These are phyloP conservation scores for Eretmochelys imbricata DNA, from an alignment of 2,113 vertebrate species.

Conservation along the genomic window DNA sequence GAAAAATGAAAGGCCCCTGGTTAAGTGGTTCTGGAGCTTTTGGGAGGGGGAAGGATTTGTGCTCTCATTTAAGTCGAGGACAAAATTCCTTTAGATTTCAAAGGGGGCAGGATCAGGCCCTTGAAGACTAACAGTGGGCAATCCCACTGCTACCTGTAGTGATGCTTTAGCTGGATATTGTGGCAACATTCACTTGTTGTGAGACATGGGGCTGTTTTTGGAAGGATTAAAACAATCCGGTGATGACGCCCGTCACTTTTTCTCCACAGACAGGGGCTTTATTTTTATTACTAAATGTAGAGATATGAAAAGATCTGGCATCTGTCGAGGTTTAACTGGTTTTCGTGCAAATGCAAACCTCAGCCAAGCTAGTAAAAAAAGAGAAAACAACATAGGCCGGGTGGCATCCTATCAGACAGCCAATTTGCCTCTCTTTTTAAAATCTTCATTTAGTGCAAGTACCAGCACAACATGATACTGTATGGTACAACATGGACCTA, in stretches of 20 bases:
- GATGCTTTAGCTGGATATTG: background rate
- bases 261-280: fast-evolving
- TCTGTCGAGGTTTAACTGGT: background rate
- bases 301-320: background rate
- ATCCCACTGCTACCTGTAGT: background rate
- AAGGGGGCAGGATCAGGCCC: background rate
- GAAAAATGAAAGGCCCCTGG: background rate
- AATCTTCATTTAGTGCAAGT: background rate
- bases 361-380: background rate
- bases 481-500: background rate
- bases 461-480: background rate
- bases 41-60: background rate
- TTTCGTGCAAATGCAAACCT: background rate
- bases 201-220: background rate
- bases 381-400: background rate
- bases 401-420: background rate
- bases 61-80: background rate
- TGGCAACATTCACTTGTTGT: background rate
- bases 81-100: background rate
- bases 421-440: background rate
- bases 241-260: background rate
- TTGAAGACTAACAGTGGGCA: background rate
- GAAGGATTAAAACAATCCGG: background rate
- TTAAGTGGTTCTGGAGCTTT: background rate
- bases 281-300: background rate